Evolutionary conservation across 2,888 invertebrate genomes (phyloP), one percentile per base, ranked within the genome.

Genomic region (Eupelmus urozonus): DNA sequence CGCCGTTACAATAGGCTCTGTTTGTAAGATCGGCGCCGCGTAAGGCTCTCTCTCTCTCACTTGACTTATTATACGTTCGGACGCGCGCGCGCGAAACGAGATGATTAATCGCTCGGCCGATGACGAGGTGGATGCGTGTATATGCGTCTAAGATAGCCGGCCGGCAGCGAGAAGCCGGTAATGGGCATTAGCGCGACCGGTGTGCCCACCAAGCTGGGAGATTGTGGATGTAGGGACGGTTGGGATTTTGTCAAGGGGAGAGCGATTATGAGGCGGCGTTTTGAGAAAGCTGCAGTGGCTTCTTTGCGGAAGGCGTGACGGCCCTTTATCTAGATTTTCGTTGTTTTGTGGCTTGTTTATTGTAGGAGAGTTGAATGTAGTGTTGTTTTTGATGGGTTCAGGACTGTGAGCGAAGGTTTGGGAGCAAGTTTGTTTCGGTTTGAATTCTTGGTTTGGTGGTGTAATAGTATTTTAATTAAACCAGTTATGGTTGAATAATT

Each of bases 91-190:
- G 55, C 62, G 53, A 62, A 60, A 67, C 42, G 20, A 51, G 66
- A 77, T 82, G 82, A 82, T 82, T 82, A 82, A 81, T 82, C 82
- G 80, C 69, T 66, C 59, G 60, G 34, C 66, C 74, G 76, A 81
- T 82, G 80, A 81, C 81, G 81, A 72, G 76, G 78, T 80, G 76
- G 59, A 81, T 76, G 25, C 20, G 25, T 20, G 4, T 20, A 2
- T 20, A 20, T 20, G 5, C 29, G 3, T 11, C 20, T 27, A 2
- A 27, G 25, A 27, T 13, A 23, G 40, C 25, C n/a, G 45, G 59
- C 60, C n/a, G n/a, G 45, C 53, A 34, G 4, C 16, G 34, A 13
- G 29, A 53, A 13, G 63, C n/a, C 45, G 29, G 34, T 18, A 51
- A 42, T 42, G 53, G 53, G 23, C 67, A n/a, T n/a, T n/a, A 40